Base-by-base conservation (phyloP, 2,113 vertebrate species). In the Nicator chloris region DNA sequence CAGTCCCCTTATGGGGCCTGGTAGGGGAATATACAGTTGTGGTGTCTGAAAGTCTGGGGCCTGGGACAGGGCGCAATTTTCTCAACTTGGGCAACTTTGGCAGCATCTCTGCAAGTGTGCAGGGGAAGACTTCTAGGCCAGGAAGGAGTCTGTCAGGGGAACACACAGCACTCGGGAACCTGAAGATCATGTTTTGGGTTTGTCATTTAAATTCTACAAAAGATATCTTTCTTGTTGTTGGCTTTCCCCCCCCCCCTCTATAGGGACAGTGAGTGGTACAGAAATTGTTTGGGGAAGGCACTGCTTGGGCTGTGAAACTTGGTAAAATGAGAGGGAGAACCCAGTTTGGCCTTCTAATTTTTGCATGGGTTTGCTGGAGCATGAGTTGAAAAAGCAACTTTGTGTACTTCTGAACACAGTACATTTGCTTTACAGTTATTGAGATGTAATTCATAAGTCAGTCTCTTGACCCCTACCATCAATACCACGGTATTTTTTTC, bases 201-300 rank as follows among this genome's bases (percentile, higher is more conserved):
- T 81, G 31, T 44, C 2, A 30, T 31, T 86, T n/a, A 63, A 57
- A 66, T 57, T 53, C n/a, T 39, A 10, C 15, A 40, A 35, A n/a
- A 69, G 11, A 60, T 49, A 15, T 10, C 4, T 5, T 33, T 64
- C 23, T 31, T 37, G 13, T 63, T 75, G 31, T 28, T 78, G 22
- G 19, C 2, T n/a, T 31, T 40, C 15, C 7, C 1, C 11, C 7
- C 1, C 11, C 4, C 16, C 8, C 17, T 35, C 21, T 42, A 0
- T 10, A 60, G 56, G 24, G 35, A n/a, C 15, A 44, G 9, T 49
- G 50, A 39, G 15, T 51, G 49, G 22, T 30, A 44, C 5, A 28
- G 61, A 75, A 78, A 26, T 76, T 71, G 64, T 53, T 49, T 54
- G 22, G 31, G 37, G 35, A 79, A 40, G 17, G 24, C 42, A 23